These are phyloP conservation scores for Anser brachyrhynchus DNA, from an alignment of 2,113 vertebrate genomes.

Conservation along the genomic window DNA sequence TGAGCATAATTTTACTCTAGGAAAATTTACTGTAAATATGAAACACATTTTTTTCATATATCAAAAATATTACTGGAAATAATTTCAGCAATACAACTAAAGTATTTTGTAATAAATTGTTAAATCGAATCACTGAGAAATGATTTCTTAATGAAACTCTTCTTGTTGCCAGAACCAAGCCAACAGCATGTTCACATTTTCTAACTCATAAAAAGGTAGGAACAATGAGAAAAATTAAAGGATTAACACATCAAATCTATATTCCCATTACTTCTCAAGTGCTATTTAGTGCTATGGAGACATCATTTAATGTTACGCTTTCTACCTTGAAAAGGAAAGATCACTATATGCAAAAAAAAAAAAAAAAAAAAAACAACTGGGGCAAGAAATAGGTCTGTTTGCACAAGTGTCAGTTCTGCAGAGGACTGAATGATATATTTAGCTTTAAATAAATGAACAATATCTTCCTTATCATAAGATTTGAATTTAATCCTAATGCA, in stretches of 20 bases:
- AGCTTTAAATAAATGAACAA: not conserved
- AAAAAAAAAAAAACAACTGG: not conserved
- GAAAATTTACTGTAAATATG: conserved; percentile 32
- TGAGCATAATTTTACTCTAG: not conserved
- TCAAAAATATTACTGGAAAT: conserved; percentile 29
- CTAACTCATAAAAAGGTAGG: not conserved
- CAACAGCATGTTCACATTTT: not conserved
- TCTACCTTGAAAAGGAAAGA: not conserved
- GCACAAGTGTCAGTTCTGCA: not conserved
- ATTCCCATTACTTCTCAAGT: not conserved
- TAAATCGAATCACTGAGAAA: conserved; percentile 34
- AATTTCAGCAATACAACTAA: conserved; percentile 2
- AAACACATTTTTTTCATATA: conserved; percentile 55
- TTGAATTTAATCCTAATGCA: not conserved
- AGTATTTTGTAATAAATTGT: conserved; percentile 2
- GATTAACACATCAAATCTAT: not conserved
- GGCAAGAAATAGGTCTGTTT: not conserved
- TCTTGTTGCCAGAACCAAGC: not conserved
- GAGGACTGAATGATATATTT: not conserved
- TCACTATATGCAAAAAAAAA: not conserved
- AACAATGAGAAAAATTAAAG: not conserved
- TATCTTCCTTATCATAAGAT: not conserved
- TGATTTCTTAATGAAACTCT: not conserved
- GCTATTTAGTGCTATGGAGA: not conserved
- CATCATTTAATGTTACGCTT: not conserved